These are phyloP conservation scores for Rhynchonema sp. DNA, from an alignment of 2,888 invertebrate species.

Conservation along the genomic window DNA sequence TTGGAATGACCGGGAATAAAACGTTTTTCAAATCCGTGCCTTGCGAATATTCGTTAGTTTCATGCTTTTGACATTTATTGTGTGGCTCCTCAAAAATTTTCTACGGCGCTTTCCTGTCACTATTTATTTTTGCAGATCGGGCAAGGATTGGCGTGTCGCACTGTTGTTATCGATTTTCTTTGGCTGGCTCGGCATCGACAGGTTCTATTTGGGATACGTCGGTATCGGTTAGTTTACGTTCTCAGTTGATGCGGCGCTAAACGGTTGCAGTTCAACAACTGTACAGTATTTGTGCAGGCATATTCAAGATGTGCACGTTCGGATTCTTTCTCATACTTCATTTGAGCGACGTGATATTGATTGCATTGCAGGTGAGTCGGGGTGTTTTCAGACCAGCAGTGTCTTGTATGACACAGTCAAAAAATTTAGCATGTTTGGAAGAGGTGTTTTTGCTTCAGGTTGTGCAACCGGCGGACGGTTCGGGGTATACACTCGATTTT, in stretches of 20 bases:
- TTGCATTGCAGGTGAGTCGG: conserved; percentile 69
- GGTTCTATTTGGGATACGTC: conserved; percentile 95
- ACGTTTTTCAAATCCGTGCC: background rate
- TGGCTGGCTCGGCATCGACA: conserved; percentile 90
- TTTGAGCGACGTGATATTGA: conserved; percentile 76
- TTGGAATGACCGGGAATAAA: background rate
- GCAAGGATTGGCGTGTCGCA: conserved; percentile 32
- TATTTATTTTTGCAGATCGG: background rate
- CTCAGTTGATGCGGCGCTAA: background rate
- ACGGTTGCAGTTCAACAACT: background rate
- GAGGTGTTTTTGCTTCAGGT: too few relatives aligned
- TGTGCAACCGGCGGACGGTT: conserved; percentile 34
- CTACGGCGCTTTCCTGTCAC: background rate
- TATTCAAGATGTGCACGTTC: conserved; percentile 79
- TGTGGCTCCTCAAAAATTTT: background rate
- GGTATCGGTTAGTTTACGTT: conserved; percentile 46
- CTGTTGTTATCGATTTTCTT: conserved; percentile 79
- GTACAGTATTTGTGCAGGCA: conserved; percentile 31
- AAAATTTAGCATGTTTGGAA: too few relatives aligned
- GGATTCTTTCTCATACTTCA: conserved; percentile 82
- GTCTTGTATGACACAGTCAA: too few relatives aligned
- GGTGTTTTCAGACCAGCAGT: too few relatives aligned
- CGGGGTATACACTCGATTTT: conserved; percentile 31
- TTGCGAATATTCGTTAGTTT: background rate
- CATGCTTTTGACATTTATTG: too few relatives aligned